Base-by-base conservation (phyloP, 2,797 vertebrate genomes). In the Helicolenus hilgendorfi region DNA sequence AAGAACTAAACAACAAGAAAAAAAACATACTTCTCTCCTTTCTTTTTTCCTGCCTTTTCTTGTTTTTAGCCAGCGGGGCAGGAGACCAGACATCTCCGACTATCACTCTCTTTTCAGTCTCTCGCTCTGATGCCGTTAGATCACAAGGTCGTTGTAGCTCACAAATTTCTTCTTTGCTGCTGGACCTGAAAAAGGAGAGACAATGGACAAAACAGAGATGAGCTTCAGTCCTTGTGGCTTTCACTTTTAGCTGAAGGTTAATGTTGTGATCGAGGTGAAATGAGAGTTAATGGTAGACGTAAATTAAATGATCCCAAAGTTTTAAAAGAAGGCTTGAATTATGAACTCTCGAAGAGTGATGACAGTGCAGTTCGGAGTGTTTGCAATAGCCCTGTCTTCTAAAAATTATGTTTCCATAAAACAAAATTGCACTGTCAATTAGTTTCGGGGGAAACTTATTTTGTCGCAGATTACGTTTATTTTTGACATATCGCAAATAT, bases 61-160 rank as follows among this genome's bases (percentile, higher is more conserved):
- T 65, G 67, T 74, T 79, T 84, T 81, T 26, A 70, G 74, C 91
- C 94, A 70, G 94, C 91, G 84, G 91, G 87, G 88, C 92, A 83
- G 89, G 91, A 97, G 95, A 95, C 73, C 63, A 90, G 94, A 92
- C 93, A 60, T 93, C 95, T 94, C 75, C 94, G 87, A 56, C 82
- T 78, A 91, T 93, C 95, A 56, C 69, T 55, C 24, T 24, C 22
- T 49, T 10, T 1, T 53, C 85, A 56, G 79, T 81, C 78, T 91
- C 91, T 93, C 86, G 63, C 71, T 81, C 41, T 45, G 91, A 94
- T 3, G 83, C 69, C 82, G 62, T 97, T 97, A 99, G 96, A 99
- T 99, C 89, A 98, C 98, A 85, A 98, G 97, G 96, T 99, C 98
- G 86, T 98, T 98, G 97, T 99, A 99, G 95, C 98, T 99, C 97